Conservation (phyloP, 2,888 invertebrate species). For the Stratiomys singularior region DNA sequence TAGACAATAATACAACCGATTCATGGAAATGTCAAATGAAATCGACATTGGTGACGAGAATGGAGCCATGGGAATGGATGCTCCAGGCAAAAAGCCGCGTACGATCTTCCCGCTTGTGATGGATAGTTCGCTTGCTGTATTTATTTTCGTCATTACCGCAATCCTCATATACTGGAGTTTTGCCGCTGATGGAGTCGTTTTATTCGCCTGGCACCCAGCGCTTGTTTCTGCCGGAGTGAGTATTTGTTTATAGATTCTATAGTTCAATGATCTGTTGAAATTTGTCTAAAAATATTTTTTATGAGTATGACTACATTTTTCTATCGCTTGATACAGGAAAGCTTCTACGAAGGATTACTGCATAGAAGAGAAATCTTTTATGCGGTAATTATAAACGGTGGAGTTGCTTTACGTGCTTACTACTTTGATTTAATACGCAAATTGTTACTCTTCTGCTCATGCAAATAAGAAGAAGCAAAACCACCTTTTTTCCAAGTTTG, state of each 20-base stretch:
- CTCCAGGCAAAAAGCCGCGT: background rate
- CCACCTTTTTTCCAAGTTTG: too few species aligned
- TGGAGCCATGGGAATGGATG: background rate
- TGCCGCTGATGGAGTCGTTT: slow-evolving; percentile 13
- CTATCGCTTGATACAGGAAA: too few species aligned
- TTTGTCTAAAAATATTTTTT: background rate
- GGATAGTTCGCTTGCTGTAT: background rate
- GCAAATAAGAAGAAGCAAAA: too few species aligned
- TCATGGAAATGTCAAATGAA: slow-evolving; percentile 37
- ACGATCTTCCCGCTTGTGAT: background rate
- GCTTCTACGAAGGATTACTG: too few species aligned
- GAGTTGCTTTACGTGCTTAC: too few species aligned
- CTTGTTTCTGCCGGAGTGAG: slow-evolving; percentile 35
- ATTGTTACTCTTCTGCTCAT: too few species aligned
- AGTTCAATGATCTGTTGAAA: background rate
- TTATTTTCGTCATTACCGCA: background rate
- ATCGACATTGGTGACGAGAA: background rate
- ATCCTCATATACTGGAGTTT: slow-evolving; percentile 42
- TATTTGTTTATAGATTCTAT: background rate
- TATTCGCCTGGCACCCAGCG: slow-evolving; percentile 45
- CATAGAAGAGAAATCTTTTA: too few species aligned
- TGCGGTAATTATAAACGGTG: too few species aligned
- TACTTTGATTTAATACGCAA: too few species aligned
- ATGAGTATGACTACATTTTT: background rate
- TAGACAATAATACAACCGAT: slow-evolving; percentile 14